phyloP scores from a whole-genome alignment of 1,140 invertebrate species.

The Prorops nasuta region DNA sequence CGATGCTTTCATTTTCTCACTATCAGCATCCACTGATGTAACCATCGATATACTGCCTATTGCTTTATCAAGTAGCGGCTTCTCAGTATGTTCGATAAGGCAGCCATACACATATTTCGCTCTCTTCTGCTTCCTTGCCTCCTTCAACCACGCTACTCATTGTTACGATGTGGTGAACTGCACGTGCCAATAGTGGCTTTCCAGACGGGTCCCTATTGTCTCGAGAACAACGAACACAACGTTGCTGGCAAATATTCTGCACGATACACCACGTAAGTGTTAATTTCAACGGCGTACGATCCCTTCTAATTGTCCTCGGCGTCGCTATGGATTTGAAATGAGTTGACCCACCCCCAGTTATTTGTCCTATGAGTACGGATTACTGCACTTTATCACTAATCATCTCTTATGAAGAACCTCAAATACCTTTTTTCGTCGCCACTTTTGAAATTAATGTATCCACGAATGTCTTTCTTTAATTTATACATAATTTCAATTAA shows the following conservation, averaged over 20 bases:
- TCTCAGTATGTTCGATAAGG: conserved; percentile 19
- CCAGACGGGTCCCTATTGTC: conserved; percentile 40
- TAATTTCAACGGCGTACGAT: conserved; percentile 7
- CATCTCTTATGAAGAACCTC: no score
- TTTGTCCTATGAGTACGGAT: no score
- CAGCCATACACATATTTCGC: background rate
- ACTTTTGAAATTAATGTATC: no score
- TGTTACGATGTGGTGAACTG: conserved; percentile 16
- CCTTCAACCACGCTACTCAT: background rate
- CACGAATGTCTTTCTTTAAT: no score
- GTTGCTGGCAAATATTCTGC: conserved; percentile 22
- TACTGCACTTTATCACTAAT: no score
- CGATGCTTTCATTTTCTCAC: conserved; percentile 36
- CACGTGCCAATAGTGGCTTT: conserved; percentile 31
- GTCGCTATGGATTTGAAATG: no score
- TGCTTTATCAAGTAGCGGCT: conserved; percentile 11
- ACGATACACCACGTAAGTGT: background rate
- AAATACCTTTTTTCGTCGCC: no score
- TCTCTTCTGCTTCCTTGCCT: background rate
- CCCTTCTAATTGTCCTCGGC: conserved; percentile 12
- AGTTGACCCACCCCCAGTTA: no score
- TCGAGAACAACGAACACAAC: conserved; percentile 13
- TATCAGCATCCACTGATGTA: conserved; percentile 48
- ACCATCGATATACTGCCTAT: conserved; percentile 38
- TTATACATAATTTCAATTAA: no score